phyloP scores from a whole-genome alignment of 2,797 vertebrate species.

The Rhinoraja longicauda region DNA sequence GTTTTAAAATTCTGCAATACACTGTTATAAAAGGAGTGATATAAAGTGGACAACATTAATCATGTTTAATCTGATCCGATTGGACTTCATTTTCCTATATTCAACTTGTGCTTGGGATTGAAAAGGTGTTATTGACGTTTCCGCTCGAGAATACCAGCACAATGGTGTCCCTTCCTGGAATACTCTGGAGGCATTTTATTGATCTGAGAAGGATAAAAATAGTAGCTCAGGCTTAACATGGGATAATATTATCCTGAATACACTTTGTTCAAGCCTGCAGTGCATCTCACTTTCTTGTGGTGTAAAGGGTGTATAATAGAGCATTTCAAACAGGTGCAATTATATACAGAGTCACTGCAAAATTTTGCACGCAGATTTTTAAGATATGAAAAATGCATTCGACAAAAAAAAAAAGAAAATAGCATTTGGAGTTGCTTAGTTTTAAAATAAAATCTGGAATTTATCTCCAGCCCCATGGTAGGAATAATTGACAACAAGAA shows the following conservation, averaged over 20 bases:
- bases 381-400: slow-evolving; percentile 37
- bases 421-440: not conserved
- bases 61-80: not conserved
- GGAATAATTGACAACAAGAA: slow-evolving; percentile 33
- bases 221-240: slow-evolving; percentile 34
- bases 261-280: slow-evolving; percentile 16
- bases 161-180: slow-evolving; percentile 20
- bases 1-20: not conserved
- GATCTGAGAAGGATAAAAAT: slow-evolving; percentile 28
- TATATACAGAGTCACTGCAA: not conserved
- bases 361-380: not conserved
- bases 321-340: slow-evolving; percentile 6
- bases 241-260: slow-evolving; percentile 22
- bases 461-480: not conserved
- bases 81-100: not conserved
- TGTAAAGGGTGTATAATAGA: not conserved
- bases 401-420: not conserved
- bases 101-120: not conserved
- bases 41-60: not conserved
- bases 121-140: not conserved
- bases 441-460: not conserved
- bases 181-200: slow-evolving; percentile 31
- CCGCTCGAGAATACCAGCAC: not conserved
- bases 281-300: slow-evolving; percentile 15
- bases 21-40: not conserved